Base-by-base conservation (phyloP, 2,797 vertebrate genomes). In the Acanthornis magna region DNA sequence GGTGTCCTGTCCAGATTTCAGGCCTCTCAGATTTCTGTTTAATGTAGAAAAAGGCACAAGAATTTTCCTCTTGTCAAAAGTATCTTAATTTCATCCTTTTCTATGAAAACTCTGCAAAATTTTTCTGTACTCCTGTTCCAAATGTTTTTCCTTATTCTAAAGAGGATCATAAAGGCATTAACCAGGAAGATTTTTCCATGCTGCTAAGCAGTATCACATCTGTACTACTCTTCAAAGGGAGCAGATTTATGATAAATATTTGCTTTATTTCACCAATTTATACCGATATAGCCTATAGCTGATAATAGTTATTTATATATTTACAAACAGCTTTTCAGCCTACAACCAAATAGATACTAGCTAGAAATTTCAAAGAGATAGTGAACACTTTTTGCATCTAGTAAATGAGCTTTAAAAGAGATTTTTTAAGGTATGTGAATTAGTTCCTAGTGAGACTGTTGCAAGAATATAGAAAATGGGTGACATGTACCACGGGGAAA, bases 381-480 rank as follows among this genome's bases (percentile, higher is more conserved):
- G 7, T 3, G 17, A 85, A 30, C 29, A 42, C 32, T 17, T 67
- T 45, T 89, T 38, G 74, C 22, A 81, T 61, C n/a, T 75, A 34
- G 8, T 25, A 83, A 91, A 85, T 54, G 76, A 71, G 66, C 30
- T 65, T 26, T 36, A 78, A 68, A 77, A 1, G 7, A 36, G 34
- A 38, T 13, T 34, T 51, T 88, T 82, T 11, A 62, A 83, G 27
- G 8, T 25, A 53, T 29, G 13, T 61, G 75, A 80, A 84, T 84
- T 54, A 30, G 12, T 29, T 73, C 48, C 55, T 62, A 26, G 55
- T 68, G 23, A 89, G 23, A 30, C 34, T 75, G 57, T 43, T 87
- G 45, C 82, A 72, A 86, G 80, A 95, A 74, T 92, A 91, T 10
- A 95, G 88, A 89, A 92, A 88, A 88, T 48, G 34, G 38, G 82